Percentiles rank a stretch among this genome's conserved stretches.
These are phyloP conservation scores for Graptemys geographica DNA, from an alignment of 2,797 vertebrate species.

Conservation along the genomic window DNA sequence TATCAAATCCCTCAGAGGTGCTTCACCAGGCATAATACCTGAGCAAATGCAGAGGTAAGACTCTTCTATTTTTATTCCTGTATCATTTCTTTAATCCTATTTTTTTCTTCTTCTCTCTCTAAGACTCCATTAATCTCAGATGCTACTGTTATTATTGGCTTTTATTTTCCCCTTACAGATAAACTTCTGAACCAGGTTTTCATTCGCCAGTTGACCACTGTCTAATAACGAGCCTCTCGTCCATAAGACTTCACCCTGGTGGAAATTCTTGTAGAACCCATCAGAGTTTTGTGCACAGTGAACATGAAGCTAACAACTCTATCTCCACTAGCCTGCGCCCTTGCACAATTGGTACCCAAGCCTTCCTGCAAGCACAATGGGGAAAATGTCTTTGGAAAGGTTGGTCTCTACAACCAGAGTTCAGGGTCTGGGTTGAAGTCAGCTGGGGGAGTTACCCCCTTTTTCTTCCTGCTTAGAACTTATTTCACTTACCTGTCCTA, in stretches of 20 bases:
- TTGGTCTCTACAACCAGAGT: neutral
- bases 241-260: neutral
- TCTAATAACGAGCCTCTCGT: neutral
- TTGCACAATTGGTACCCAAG: neutral
- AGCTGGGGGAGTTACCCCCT: neutral
- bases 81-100: neutral
- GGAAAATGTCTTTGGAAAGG: neutral
- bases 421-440: neutral
- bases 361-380: neutral
- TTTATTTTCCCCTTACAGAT: neutral
- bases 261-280: neutral
- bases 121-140: neutral
- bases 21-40: neutral
- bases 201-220: neutral
- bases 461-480: neutral
- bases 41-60: neutral
- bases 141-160: neutral
- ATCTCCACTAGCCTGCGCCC: neutral
- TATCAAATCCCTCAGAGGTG: neutral
- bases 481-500: neutral
- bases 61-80: neutral
- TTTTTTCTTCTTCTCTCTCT: fast-evolving
- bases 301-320: neutral
- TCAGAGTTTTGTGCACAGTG: neutral
- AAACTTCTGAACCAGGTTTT: neutral